phyloP scores from a whole-genome alignment of 2,888 invertebrate genomes.

The Odontothrips loti region DNA sequence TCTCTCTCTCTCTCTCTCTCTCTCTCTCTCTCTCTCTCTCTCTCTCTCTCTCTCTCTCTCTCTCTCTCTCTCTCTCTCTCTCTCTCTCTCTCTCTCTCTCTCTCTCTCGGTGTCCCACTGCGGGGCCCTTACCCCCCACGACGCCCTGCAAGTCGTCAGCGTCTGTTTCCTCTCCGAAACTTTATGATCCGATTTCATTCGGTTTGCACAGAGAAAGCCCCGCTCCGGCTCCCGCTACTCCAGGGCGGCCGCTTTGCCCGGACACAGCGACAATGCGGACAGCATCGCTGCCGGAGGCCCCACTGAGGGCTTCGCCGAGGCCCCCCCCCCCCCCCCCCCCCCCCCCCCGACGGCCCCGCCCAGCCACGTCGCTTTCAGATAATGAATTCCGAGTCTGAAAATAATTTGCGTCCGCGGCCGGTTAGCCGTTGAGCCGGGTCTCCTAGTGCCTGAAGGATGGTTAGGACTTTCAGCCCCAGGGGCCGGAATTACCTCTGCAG shows the following conservation, averaged over 20 bases:
- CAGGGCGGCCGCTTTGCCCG: too few species aligned
- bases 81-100: neutral
- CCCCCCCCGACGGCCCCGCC: neutral
- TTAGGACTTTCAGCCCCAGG: neutral
- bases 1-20: neutral
- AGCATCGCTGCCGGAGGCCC: neutral
- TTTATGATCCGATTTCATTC: conserved; percentile 22
- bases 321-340: too few species aligned
- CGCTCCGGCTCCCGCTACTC: too few species aligned
- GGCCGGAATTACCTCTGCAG: neutral
- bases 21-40: neutral
- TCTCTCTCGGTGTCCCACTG: neutral
- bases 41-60: neutral
- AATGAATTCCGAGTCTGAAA: neutral
- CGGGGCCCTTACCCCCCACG: neutral
- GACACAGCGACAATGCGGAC: too few species aligned
- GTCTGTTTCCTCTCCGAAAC: neutral
- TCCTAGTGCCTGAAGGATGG: neutral
- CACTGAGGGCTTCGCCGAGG: too few species aligned
- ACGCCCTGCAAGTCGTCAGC: neutral
- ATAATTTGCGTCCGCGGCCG: neutral
- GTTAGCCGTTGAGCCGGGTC: neutral
- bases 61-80: neutral
- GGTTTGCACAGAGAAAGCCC: neutral
- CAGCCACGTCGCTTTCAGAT: neutral